These are phyloP conservation scores for Esperia sulphurella DNA, from an alignment of 2,888 invertebrate species.

Conservation along the genomic window DNA sequence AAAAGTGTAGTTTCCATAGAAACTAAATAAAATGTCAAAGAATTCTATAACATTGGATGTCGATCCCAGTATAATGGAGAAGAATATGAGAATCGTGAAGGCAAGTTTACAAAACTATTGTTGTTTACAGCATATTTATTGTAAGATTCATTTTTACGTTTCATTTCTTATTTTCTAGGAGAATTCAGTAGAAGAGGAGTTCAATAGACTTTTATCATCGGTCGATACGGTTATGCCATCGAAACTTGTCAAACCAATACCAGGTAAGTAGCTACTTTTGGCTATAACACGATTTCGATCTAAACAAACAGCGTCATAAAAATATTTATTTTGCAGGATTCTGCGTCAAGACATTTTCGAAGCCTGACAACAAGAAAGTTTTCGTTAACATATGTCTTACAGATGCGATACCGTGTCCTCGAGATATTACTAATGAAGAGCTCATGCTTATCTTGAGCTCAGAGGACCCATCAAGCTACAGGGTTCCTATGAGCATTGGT, in stretches of 20 bases:
- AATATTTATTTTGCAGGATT: constrained; percentile 77
- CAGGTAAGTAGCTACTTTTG: constrained; percentile 72
- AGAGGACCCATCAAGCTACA: constrained; percentile 84
- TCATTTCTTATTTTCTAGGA: constrained; percentile 50
- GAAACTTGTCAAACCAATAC: constrained; percentile 82
- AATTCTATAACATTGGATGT: constrained; percentile 79
- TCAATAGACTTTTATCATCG: constrained; percentile 77
- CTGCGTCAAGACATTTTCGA: constrained; percentile 87
- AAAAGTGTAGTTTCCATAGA: constrained; percentile 23
- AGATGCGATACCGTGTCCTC: constrained; percentile 85
- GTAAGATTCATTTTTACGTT: background rate
- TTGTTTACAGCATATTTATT: background rate
- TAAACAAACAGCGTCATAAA: too few relatives aligned
- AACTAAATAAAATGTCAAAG: constrained; percentile 55
- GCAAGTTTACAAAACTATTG: constrained; percentile 35
- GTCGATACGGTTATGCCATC: constrained; percentile 73
- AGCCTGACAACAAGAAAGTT: constrained; percentile 83
- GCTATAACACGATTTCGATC: too few relatives aligned
- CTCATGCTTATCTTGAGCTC: constrained; percentile 84
- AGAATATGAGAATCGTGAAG: constrained; percentile 70
- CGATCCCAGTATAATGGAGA: constrained; percentile 80
- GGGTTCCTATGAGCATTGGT: constrained; percentile 95
- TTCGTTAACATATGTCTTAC: constrained; percentile 93
- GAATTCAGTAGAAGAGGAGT: constrained; percentile 77
- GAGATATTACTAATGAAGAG: constrained; percentile 85